Evolutionary conservation across 2,797 vertebrate species (phyloP), one percentile per base, ranked within the genome.

Genomic region (Phoxinus dragarum): DNA sequence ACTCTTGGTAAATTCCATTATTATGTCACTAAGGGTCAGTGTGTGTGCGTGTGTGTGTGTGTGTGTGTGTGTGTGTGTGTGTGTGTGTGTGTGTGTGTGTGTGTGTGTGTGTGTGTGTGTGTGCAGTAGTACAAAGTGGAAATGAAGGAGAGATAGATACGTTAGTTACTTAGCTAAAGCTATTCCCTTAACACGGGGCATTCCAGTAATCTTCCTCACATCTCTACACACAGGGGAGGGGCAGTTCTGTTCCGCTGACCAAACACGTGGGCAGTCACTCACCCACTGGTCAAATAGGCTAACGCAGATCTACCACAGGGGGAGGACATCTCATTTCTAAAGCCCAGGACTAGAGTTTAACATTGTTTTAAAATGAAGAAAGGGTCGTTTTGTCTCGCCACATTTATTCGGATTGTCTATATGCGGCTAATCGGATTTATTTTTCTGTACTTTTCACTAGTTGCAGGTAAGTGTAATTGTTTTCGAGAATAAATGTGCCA

Each of bases 261-360:
- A 59, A 38, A 75, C 82, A 42, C 56, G 44, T 71, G 64, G 52
- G 59, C 69, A 73, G 52, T 74, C 61, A 73, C 76, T 23, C 10
- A 7, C 21, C 4, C 27, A 14, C 40, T 84, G 36, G 12, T 2
- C 21, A 68, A 11, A 71, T 12, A 23, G 31, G 27, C 27, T 23
- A 34, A 40, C 8, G 17, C 47, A 81, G 23, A 17, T 36, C 11
- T 42, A 6, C n/a, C 2, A 3, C 44, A 16, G 3, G 5, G 14
- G 31, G 5, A 80, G 19, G 17, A 67, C 11, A n/a, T 34, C 1
- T 5, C 27, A 44, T 49, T 67, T 79, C 77, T 80, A 16, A 36
- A 67, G 11, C 10, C 31, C 17, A 8, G 77, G 16, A 34, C 40
- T 64, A 27, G 2, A 66, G 8, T 31, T 66, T 31, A 47, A 47